Percentiles rank a stretch among this genome's conserved stretches.
Evolutionary conservation across 2,888 invertebrate species (phyloP).

Genomic region (Cinara cedri): DNA sequence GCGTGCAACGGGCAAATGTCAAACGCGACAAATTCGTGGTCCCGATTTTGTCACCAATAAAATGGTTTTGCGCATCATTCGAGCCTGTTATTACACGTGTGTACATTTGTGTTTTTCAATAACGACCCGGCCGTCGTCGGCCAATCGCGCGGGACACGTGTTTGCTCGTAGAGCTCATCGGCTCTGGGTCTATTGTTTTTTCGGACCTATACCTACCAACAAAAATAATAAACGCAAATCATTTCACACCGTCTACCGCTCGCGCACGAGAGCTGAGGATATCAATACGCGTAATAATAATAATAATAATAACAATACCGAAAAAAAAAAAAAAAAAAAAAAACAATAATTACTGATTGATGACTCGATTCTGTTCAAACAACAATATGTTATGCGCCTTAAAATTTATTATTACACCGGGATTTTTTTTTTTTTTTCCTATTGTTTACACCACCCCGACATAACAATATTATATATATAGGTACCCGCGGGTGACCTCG

Average conservation of each 20-base stretch:
- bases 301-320: conserved; percentile 20
- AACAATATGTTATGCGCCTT: conserved; percentile 6
- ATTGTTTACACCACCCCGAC: conserved; percentile 18
- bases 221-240: conserved; percentile 45
- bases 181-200: conserved; percentile 37
- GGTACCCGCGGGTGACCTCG: conserved; percentile 11
- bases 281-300: conserved; percentile 33
- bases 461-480: neutral
- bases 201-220: conserved; percentile 8
- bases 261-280: neutral
- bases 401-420: conserved; percentile 40
- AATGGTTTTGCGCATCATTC: no score
- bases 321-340: neutral
- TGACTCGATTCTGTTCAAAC: conserved; percentile 52
- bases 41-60: no score
- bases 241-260: conserved; percentile 23
- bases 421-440: conserved; percentile 22
- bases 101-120: no score
- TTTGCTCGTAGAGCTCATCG: no score
- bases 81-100: no score
- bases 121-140: no score
- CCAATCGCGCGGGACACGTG: no score
- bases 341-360: conserved; percentile 53
- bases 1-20: no score
- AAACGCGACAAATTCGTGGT: no score